These are phyloP conservation scores for Aproaerema taeniolella DNA, from an alignment of 2,888 invertebrate species.

Conservation along the genomic window DNA sequence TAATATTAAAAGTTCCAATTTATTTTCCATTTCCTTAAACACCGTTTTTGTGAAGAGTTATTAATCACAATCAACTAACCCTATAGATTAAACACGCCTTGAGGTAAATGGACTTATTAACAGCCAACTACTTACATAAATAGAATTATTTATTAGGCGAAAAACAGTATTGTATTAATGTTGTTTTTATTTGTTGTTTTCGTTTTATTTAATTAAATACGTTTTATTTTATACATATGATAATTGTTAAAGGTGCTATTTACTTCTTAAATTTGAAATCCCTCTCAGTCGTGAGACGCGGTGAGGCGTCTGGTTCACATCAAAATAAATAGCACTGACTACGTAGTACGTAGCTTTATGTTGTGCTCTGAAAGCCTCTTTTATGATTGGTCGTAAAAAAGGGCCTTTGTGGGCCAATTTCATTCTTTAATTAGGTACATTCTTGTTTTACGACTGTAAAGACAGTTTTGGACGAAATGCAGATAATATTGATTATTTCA, in stretches of 20 bases:
- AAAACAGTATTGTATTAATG: too few relatives aligned
- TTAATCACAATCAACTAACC: neutral
- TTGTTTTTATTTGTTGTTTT: too few relatives aligned
- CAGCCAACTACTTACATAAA: too few relatives aligned
- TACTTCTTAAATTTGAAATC: too few relatives aligned
- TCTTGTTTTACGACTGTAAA: slow-evolving; percentile 40
- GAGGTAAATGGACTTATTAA: neutral
- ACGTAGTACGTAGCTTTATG: slow-evolving; percentile 53
- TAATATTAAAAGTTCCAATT: neutral
- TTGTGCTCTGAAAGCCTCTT: slow-evolving; percentile 55
- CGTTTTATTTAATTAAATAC: too few relatives aligned
- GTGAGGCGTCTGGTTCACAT: slow-evolving; percentile 46
- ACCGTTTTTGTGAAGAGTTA: neutral
- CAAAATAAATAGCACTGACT: slow-evolving; percentile 52
- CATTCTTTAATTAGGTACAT: slow-evolving; percentile 61
- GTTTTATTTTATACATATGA: too few relatives aligned
- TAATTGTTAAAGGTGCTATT: too few relatives aligned
- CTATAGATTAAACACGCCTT: neutral
- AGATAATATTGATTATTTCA: neutral
- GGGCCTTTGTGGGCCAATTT: slow-evolving; percentile 56
- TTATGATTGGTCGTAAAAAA: slow-evolving; percentile 69
- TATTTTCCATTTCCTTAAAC: neutral
- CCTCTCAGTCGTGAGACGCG: too few relatives aligned
- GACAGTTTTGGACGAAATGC: slow-evolving; percentile 16
- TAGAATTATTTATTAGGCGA: too few relatives aligned